Evolutionary conservation across 2,888 invertebrate species (phyloP).

Genomic region (Drosophila prolongata): DNA sequence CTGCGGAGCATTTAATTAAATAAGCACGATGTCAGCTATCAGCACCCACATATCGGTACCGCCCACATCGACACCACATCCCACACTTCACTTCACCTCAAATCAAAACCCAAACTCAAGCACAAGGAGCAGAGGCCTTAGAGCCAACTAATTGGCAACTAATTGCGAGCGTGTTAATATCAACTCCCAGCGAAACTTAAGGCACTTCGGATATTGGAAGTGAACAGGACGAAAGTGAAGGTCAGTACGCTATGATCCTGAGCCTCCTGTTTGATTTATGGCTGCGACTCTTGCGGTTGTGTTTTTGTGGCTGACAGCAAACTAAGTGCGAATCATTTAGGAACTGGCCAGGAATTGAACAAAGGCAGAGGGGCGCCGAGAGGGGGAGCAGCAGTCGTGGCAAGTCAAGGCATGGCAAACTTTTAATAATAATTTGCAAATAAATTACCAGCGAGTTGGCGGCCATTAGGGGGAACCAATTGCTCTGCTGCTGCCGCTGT

Average conservation of each 20-base stretch:
- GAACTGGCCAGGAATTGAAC: slow-evolving; percentile 37
- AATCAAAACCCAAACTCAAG: neutral
- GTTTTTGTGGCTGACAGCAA: slow-evolving; percentile 72
- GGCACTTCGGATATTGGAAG: slow-evolving; percentile 9
- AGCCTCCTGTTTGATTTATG: slow-evolving; percentile 65
- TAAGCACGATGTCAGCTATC: slow-evolving; percentile 67
- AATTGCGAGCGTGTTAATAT: slow-evolving; percentile 63
- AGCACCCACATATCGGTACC: slow-evolving; percentile 32
- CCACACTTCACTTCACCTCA: neutral
- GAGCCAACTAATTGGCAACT: slow-evolving; percentile 60
- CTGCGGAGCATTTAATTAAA: slow-evolving; percentile 77
- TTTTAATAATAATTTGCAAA: slow-evolving; percentile 82
- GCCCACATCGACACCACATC: neutral
- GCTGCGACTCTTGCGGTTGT: slow-evolving; percentile 68
- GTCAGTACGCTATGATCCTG: slow-evolving; percentile 3
- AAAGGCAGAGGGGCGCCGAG: neutral
- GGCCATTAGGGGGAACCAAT: slow-evolving; percentile 52
- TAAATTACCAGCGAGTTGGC: slow-evolving; percentile 79
- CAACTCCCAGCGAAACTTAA: slow-evolving; percentile 19
- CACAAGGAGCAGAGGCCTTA: slow-evolving; percentile 9
- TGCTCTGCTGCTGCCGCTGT: slow-evolving; percentile 46
- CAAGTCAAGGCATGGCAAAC: slow-evolving; percentile 65
- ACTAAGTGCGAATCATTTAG: slow-evolving; percentile 75
- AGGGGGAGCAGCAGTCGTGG: slow-evolving; percentile 2
- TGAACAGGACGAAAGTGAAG: slow-evolving; percentile 12